A percentile compares a stretch with the other conserved stretches of the same genome.
phyloP scores from a whole-genome alignment of 2,797 vertebrate genomes.

The Cichlasoma orientale region DNA sequence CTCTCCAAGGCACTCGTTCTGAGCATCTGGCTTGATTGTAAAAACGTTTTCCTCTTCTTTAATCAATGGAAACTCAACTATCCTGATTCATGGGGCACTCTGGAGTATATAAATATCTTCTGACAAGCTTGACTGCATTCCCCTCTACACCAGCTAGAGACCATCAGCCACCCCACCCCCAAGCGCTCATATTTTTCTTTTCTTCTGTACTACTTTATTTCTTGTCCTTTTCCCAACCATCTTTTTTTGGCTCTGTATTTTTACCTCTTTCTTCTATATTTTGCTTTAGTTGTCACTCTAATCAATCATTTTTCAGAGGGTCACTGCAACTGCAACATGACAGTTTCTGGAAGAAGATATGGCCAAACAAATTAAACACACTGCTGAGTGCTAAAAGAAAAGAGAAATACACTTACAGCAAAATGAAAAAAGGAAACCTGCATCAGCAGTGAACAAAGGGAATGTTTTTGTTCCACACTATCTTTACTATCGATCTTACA shows the following conservation, averaged over 20 bases:
- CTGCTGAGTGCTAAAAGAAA: conserved; percentile 19
- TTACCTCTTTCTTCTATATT: conserved; percentile 34
- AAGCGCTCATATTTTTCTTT: conserved; percentile 26
- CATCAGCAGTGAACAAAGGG: conserved; percentile 54
- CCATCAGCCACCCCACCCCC: conserved; percentile 1
- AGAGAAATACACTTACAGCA: conserved; percentile 20
- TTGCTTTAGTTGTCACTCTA: conserved; percentile 52
- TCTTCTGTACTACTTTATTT: conserved; percentile 30
- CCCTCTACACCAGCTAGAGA: conserved; percentile 14
- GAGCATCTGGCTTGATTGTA: conserved; percentile 76
- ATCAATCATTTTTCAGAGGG: conserved; percentile 66
- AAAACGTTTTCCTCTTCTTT: conserved; percentile 79
- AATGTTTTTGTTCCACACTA: conserved; percentile 58
- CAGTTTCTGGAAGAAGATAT: conserved; percentile 60
- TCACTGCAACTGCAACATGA: conserved; percentile 55
- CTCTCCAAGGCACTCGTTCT: conserved; percentile 62
- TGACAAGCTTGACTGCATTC: conserved; percentile 71
- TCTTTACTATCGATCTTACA: conserved; percentile 62
- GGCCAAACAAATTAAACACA: conserved; percentile 52
- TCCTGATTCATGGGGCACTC: conserved; percentile 75
- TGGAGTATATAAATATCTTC: conserved; percentile 80
- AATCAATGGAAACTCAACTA: conserved; percentile 80
- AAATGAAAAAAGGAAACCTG: conserved; percentile 5
- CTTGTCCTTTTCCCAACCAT: conserved; percentile 19
- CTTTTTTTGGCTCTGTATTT: conserved; percentile 5